Evolutionary conservation across 2,888 invertebrate species (phyloP).

Genomic region (Perithous albicinctus): DNA sequence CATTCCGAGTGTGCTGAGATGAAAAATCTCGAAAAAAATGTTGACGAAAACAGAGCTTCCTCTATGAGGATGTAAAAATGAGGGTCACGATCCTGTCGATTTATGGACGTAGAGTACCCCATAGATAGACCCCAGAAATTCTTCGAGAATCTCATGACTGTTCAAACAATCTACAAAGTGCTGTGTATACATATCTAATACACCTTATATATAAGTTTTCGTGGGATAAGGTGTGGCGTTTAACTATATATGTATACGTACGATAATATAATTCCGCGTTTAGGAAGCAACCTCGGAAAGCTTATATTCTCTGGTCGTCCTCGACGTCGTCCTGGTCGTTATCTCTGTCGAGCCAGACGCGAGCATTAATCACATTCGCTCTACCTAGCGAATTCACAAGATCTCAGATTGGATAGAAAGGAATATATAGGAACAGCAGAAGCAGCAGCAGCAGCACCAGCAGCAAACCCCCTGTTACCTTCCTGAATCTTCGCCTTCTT

Average conservation of each 20-base stretch:
- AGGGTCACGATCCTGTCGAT: too few relatives aligned
- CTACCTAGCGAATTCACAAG: constrained; percentile 45
- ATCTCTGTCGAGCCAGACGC: constrained; percentile 60
- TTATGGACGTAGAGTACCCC: too few relatives aligned
- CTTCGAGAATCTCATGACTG: background rate
- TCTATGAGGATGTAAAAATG: too few relatives aligned
- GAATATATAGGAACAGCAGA: constrained; percentile 19
- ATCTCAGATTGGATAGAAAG: constrained; percentile 33
- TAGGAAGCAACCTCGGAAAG: constrained; percentile 56
- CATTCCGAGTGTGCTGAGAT: too few relatives aligned
- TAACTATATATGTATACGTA: constrained; percentile 25
- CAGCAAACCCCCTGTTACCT: constrained; percentile 13
- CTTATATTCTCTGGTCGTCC: constrained; percentile 52
- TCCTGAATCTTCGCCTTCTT: constrained; percentile 19
- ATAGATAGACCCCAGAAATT: background rate
- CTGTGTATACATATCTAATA: background rate
- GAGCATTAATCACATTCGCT: constrained; percentile 55
- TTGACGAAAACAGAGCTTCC: too few relatives aligned
- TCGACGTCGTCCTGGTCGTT: constrained; percentile 40
- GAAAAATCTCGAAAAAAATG: too few relatives aligned
- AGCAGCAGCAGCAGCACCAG: too few relatives aligned
- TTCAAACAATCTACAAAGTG: constrained; percentile 2
- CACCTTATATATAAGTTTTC: constrained; percentile 20
- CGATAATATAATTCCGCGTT: constrained; percentile 58
- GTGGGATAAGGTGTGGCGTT: constrained; percentile 11